Percentiles rank a stretch among this genome's conserved stretches.
phyloP scores from a whole-genome alignment of 2,797 vertebrate genomes.

The Garrulus glandarius region DNA sequence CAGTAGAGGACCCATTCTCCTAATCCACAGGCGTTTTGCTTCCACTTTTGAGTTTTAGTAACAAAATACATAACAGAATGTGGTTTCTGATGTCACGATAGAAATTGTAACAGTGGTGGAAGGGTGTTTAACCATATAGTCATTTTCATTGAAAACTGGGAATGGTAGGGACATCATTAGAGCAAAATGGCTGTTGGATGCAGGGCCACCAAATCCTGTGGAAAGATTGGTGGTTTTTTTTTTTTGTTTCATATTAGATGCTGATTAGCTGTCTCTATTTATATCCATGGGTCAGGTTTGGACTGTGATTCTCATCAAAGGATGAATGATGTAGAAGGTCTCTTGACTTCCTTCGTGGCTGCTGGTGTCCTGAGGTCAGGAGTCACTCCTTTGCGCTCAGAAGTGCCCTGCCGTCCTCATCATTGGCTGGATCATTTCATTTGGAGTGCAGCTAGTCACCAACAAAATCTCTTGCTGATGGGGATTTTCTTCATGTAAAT shows the following conservation, averaged over 20 bases:
- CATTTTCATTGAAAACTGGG: not conserved
- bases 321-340: not conserved
- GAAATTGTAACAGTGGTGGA: not conserved
- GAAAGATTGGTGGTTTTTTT: accelerated
- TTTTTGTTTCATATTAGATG: not conserved
- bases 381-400: not conserved
- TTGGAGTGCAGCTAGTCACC: not conserved
- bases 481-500: not conserved
- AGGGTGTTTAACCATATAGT: not conserved
- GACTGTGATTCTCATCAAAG: not conserved
- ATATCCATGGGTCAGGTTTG: not conserved
- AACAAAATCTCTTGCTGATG: not conserved
- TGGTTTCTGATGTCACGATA: not conserved
- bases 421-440: not conserved
- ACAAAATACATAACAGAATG: not conserved
- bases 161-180: not conserved
- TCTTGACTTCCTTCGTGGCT: not conserved
- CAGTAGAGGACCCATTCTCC: not conserved
- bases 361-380: not conserved
- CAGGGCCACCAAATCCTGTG: not conserved
- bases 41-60: not conserved
- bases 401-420: not conserved
- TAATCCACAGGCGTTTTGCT: not conserved
- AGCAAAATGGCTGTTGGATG: not conserved
- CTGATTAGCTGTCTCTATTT: not conserved